Evolutionary conservation across 92 coral and sea anemone species (phyloP), one percentile per base, ranked within the genome.

Genomic region (Palythoa grandiflora): DNA sequence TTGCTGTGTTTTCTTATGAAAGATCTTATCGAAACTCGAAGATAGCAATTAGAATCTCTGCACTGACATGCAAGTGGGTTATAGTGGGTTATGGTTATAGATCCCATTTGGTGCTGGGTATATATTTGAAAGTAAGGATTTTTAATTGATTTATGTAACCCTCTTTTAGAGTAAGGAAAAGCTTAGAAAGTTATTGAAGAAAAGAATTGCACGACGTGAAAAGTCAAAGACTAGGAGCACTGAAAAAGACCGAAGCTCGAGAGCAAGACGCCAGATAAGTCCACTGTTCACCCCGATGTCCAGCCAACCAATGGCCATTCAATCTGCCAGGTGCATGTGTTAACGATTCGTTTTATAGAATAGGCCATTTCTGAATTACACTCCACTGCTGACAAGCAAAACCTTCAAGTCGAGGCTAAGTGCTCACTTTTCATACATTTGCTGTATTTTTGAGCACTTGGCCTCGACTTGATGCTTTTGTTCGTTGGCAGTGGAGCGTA

Each of bases 231-330:
- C 72, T 63, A 73, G 80, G 73, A 21, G 39, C 17, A 85, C 80
- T 11, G 44, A 61, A 57, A 50, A 88, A n/a, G 53, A 63, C 16
- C 54, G 70, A 19, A 40, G 10, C 9, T 40, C 83, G 36, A 74
- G 72, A 72, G n/a, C 81, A 10, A 89, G 71, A 36, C 84, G 92
- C 16, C 92, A 90, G 70, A 28, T 90, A 28, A 78, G 83, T 70
- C 92, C 92, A n/a, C 13, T 73, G 35, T 90, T 90, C 66, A 48
- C 92, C 4, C 92, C 92, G 13, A 83, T 78, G 50, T 39, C 87
- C 9, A 87, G 83, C 7, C 83, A 86, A 38, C 87, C 84, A 38
- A 60, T 77, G 21, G 90, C 90, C 3, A 55, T 86, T 10, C 92
- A 85, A 52, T 72, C 92, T 1, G 79, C 78, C 20, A 89, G 92